Base-by-base conservation (phyloP, 2,113 vertebrate genomes). In the Pimephales promelas region DNA sequence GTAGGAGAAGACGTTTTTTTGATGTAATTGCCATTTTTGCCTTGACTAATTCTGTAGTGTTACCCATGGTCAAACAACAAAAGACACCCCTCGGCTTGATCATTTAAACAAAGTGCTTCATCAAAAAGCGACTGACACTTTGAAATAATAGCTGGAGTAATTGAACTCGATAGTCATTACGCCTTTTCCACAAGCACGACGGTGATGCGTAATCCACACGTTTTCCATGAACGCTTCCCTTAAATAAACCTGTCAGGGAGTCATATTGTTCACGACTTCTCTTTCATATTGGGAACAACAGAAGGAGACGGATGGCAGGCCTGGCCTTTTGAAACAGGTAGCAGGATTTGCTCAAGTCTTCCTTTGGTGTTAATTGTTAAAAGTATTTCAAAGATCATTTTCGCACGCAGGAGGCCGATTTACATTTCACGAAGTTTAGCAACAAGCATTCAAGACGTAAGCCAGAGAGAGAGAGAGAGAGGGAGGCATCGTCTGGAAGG, bases 351-450 rank as follows among this genome's bases (percentile, higher is more conserved):
- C 45, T 66, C 72, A 85, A 76, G 81, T 83, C 76, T 54, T 75
- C 82, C 79, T 87, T 83, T 64, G 62, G 80, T 45, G 59, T 28
- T n/a, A 61, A 75, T 83, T 75, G 70, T 49, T 40, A 47, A 82
- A 59, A 76, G 54, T 34, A 49, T 57, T 83, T 59, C 56, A 84
- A 84, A 76, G 71, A 76, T 83, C 75, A 83, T 87, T 81, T 79
- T 77, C n/a, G n/a, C n/a, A n/a, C 81, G 79, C 86, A 81, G 79
- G 84, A 87, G 86, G 81, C 45, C 80, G 74, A 85, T 87, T 87
- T 87, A 81, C 86, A 87, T 87, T 85, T 87, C 84, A 87, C 80
- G 81, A 79, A 85, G 86, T 68, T 14, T 40, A 81, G 86, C 83
- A 80, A 85, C 86, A 81, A 85, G 45, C 80, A 47, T 81, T 85